Percentiles rank a stretch among this genome's conserved stretches.
Conservation (phyloP, 2,888 invertebrate species). For the Allygus modestus region DNA sequence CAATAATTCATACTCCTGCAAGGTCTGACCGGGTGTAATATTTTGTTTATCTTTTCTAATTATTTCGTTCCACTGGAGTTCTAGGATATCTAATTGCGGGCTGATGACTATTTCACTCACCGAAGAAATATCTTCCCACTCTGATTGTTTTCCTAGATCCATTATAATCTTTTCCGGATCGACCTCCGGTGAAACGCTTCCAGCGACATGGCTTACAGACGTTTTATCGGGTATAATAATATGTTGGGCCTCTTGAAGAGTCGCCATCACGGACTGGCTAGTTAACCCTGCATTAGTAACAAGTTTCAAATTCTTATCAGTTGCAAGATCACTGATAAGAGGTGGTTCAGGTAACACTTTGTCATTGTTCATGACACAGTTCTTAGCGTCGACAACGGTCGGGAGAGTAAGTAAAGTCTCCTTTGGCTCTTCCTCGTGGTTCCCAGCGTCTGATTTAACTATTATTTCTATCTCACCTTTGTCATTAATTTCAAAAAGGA, state of each 20-base stretch:
- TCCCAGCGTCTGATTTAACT: background rate
- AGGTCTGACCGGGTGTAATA: background rate
- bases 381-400: background rate
- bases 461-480: background rate
- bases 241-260: background rate
- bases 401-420: background rate
- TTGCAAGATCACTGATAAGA: background rate
- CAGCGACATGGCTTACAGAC: background rate
- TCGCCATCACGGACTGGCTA: background rate
- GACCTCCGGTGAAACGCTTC: slow-evolving; percentile 58
- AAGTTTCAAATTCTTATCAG: background rate
- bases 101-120: slow-evolving; percentile 65
- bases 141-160: slow-evolving; percentile 62
- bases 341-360: background rate
- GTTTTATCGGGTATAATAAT: background rate
- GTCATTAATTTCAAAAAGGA: slow-evolving; percentile 29
- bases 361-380: background rate
- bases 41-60: slow-evolving; percentile 27
- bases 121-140: slow-evolving; percentile 60
- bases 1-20: background rate
- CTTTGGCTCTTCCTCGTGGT: background rate
- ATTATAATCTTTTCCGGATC: slow-evolving; percentile 66
- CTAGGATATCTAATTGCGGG: slow-evolving; percentile 66
- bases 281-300: background rate
- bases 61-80: slow-evolving; percentile 64